Evolutionary conservation across 2,888 invertebrate genomes (phyloP).

Genomic region (Bombylius discolor): DNA sequence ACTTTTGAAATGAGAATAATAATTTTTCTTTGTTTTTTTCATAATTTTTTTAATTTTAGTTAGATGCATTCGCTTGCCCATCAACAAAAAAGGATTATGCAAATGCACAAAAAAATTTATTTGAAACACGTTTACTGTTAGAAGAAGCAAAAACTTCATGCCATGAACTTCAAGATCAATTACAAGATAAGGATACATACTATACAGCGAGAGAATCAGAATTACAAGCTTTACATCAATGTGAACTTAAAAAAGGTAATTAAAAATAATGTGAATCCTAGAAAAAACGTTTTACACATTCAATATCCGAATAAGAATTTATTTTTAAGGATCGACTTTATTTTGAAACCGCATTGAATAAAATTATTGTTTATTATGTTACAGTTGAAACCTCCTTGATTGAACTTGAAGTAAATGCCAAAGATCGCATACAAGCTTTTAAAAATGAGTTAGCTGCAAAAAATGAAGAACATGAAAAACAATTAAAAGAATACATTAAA

Average conservation of each 20-base stretch:
- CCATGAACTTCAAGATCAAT: constrained; percentile 28
- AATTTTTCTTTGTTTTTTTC: background rate
- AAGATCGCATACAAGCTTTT: constrained; percentile 25
- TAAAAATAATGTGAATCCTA: no score
- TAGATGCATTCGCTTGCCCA: constrained; percentile 32
- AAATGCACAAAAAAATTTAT: constrained; percentile 22
- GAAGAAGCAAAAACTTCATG: constrained; percentile 27
- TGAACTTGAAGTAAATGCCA: constrained; percentile 26
- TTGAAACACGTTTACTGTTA: constrained; percentile 23
- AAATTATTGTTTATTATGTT: constrained; percentile 14
- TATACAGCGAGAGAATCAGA: constrained; percentile 28
- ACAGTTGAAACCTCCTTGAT: constrained; percentile 45
- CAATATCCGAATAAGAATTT: background rate
- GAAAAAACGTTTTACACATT: background rate
- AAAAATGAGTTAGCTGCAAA: constrained; percentile 26
- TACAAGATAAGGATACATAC: constrained; percentile 28
- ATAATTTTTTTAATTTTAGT: constrained; percentile 19
- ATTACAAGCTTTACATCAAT: constrained; percentile 26
- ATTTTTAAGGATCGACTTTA: no score
- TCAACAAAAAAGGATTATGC: constrained; percentile 23
- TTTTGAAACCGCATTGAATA: no score
- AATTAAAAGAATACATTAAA: constrained; percentile 23
- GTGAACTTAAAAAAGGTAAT: constrained; percentile 32
- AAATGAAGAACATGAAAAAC: constrained; percentile 23
- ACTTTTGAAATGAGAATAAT: no score